Percentiles rank a stretch among this genome's conserved stretches.
These are phyloP conservation scores for Ferrisia virgata DNA, from an alignment of 2,888 invertebrate species.

Conservation along the genomic window DNA sequence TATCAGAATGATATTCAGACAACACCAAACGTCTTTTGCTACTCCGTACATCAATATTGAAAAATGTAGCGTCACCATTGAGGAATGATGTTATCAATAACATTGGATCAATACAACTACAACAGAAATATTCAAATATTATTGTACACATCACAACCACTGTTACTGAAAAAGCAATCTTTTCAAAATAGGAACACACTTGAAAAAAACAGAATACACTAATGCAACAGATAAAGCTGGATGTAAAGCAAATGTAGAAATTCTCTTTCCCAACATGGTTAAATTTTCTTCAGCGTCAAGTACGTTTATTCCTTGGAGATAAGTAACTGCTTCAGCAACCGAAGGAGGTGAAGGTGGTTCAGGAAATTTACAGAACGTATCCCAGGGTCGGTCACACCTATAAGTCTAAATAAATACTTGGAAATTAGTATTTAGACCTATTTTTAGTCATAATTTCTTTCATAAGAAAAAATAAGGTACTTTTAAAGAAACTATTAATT, in stretches of 20 bases:
- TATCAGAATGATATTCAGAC: conserved; percentile 11
- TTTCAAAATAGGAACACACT: conserved; percentile 51
- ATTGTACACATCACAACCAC: background rate
- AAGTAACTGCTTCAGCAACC: conserved; percentile 60
- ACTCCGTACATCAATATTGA: conserved; percentile 7
- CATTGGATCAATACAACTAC: conserved; percentile 29
- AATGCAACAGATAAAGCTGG: conserved; percentile 63
- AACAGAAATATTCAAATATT: background rate
- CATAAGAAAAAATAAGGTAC: background rate
- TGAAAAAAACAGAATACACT: conserved; percentile 59
- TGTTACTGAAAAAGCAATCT: background rate
- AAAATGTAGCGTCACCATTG: conserved; percentile 31
- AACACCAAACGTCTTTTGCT: conserved; percentile 28
- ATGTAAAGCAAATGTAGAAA: conserved; percentile 59
- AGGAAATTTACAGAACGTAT: conserved; percentile 62
- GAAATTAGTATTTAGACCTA: background rate
- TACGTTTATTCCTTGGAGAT: conserved; percentile 60
- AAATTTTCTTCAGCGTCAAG: conserved; percentile 61
- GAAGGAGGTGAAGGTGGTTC: conserved; percentile 61
- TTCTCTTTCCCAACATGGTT: conserved; percentile 62
- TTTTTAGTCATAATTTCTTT: background rate
- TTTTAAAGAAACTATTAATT: conserved; percentile 8
- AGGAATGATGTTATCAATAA: conserved; percentile 27
- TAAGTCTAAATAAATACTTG: conserved; percentile 40
- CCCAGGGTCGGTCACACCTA: conserved; percentile 55